Conservation (phyloP, 2,888 invertebrate genomes). For the Eupithecia vulgata region DNA sequence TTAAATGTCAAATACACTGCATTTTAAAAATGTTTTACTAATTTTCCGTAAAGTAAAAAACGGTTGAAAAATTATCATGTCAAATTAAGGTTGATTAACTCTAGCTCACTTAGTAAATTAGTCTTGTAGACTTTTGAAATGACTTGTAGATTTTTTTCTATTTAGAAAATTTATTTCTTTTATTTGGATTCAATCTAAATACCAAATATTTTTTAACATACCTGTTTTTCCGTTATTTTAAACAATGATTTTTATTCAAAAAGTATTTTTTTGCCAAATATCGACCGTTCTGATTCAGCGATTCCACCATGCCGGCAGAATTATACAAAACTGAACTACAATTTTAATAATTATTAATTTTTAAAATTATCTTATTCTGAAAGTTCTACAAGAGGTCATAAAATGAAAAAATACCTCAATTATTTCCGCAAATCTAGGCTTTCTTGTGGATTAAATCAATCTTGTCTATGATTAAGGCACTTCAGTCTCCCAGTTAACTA, state of each 20-base stretch:
- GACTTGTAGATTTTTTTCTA: neutral
- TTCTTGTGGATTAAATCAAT: neutral
- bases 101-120: neutral
- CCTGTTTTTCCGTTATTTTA: no score
- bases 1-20: constrained; percentile 55
- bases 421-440: neutral
- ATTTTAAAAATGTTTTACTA: constrained; percentile 46
- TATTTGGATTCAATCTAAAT: no score
- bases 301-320: no score
- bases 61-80: constrained; percentile 10
- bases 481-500: neutral
- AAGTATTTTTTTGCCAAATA: no score
- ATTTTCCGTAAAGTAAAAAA: constrained; percentile 38
- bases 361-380: neutral
- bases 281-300: no score
- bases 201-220: no score
- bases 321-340: neutral
- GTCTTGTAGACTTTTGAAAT: neutral
- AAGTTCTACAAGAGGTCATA: no score
- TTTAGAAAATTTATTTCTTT: no score
- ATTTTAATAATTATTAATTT: neutral
- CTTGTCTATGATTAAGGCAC: neutral
- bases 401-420: neutral
- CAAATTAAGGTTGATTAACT: constrained; percentile 13
- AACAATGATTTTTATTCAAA: no score